A percentile compares a stretch with the other conserved stretches of the same genome.
Conservation (phyloP, 2,113 vertebrate genomes). For the Lethenteron camtschaticum region DNA sequence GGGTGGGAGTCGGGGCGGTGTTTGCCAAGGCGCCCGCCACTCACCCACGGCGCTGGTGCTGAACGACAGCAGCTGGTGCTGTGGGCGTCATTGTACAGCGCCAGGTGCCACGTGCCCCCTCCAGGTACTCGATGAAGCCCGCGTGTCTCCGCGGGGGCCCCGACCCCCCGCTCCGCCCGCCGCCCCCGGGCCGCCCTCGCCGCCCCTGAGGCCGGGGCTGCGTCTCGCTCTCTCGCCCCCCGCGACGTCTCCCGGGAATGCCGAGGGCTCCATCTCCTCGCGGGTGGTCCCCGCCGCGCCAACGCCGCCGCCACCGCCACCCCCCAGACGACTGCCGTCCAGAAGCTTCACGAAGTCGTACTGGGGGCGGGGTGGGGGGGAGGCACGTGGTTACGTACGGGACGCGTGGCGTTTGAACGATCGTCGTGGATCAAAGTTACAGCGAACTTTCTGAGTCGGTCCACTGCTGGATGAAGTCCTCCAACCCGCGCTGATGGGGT, state of each 20-base stretch:
- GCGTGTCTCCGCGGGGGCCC: background rate
- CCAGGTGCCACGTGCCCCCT: background rate
- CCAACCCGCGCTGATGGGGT: too few species aligned
- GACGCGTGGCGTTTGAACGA: too few species aligned
- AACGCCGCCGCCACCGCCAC: background rate
- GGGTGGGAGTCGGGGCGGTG: too few species aligned
- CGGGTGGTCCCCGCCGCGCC: background rate
- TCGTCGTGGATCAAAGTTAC: too few species aligned
- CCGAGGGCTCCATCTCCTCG: too few species aligned
- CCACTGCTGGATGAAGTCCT: too few species aligned
- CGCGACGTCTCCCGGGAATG: too few species aligned
- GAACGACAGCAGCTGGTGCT: background rate
- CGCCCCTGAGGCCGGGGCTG: background rate
- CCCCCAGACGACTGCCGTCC: background rate
- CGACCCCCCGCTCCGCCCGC: background rate
- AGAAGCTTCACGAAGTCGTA: background rate
- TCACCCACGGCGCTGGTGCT: too few species aligned
- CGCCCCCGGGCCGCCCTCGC: background rate
- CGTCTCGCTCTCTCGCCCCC: too few species aligned
- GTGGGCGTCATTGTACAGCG: background rate
- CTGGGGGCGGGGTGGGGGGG: background rate
- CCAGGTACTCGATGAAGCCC: background rate
- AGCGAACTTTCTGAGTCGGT: too few species aligned
- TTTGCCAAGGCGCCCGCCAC: too few species aligned
- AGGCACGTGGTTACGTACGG: too few species aligned